Evolutionary conservation across 2,113 vertebrate species (phyloP).

Genomic region (Rousettus leschenaultii): DNA sequence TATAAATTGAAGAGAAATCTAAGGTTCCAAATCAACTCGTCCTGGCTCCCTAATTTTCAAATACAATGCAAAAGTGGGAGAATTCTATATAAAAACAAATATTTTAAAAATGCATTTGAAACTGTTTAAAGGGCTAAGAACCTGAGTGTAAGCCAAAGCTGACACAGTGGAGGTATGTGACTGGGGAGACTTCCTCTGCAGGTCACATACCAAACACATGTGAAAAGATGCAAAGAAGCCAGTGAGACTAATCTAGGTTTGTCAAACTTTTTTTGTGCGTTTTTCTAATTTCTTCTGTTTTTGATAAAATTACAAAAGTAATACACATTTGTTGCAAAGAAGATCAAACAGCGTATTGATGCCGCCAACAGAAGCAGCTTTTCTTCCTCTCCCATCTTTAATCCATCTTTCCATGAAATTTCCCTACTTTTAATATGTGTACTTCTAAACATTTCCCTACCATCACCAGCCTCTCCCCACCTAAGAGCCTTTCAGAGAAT

Average conservation of each 20-base stretch:
- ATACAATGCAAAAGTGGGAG: not conserved
- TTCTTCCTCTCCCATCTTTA: not conserved
- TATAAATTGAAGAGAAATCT: not conserved
- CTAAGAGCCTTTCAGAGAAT: not conserved
- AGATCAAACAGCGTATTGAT: not conserved
- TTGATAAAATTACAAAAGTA: not conserved
- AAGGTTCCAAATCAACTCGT: not conserved
- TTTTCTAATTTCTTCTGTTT: not conserved
- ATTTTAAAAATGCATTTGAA: not conserved
- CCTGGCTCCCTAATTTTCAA: not conserved
- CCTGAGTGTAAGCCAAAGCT: not conserved
- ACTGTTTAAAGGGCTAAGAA: not conserved
- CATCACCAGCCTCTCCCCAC: rapidly evolving
- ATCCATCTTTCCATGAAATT: not conserved
- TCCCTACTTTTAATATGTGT: not conserved
- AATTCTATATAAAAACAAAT: not conserved
- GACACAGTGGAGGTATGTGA: rapidly evolving
- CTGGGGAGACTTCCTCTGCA: not conserved
- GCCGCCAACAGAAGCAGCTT: not conserved
- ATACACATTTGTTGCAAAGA: not conserved
- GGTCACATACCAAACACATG: not conserved
- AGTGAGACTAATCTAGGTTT: not conserved
- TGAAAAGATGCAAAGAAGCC: not conserved
- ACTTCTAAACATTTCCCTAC: not conserved
- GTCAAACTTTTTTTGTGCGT: not conserved